Evolutionary conservation across 2,888 invertebrate species (phyloP), one percentile per base, ranked within the genome.

Genomic region (Rhogogaster chlorosoma): DNA sequence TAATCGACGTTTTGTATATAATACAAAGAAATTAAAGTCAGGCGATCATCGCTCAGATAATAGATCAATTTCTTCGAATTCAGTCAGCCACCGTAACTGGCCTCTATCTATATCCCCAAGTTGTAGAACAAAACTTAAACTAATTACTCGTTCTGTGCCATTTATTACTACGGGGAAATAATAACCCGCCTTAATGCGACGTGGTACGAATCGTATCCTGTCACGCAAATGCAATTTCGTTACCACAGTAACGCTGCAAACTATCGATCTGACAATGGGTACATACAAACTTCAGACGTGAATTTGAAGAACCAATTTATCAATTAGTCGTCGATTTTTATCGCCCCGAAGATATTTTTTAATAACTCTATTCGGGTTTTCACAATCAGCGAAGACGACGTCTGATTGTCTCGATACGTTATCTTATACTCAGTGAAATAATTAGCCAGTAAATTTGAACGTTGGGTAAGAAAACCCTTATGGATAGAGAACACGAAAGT

Each of bases 181-280:
- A 80, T 61, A 80, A 38, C 36, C 80, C 61, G 15, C 2, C 61
- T 80, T 61, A 80, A 61, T 38, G 80, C 61, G 80, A 80, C 80
- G 57, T n/a, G n/a, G 38, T 80, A 80, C 57, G 61, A 80, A 80
- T 61, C 36, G 80, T 57, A 78, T 80, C 57, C 61, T 61, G 80
- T 80, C 80, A 80, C 80, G 80, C 80, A 38, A 80, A 80, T 80
- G 80, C 80, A 80, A 80, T 80, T 61, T 80, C 80, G 61, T 80
- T 61, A 80, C 80, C 80, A 61, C 80, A 61, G 80, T 32, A 80
- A 80, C 80, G 18, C 61, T 9, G 49, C 32, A 61, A 38, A 80
- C 22, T 78, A 78, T 78, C 53, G n/a, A 78, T 26, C 29, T 29
- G 2, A 53, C 9, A 26, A 26, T 10, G 10, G 15, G 12, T 61